Evolutionary conservation across 2,888 invertebrate species (phyloP), one percentile per base, ranked within the genome.

Genomic region (Lycaena phlaeas): DNA sequence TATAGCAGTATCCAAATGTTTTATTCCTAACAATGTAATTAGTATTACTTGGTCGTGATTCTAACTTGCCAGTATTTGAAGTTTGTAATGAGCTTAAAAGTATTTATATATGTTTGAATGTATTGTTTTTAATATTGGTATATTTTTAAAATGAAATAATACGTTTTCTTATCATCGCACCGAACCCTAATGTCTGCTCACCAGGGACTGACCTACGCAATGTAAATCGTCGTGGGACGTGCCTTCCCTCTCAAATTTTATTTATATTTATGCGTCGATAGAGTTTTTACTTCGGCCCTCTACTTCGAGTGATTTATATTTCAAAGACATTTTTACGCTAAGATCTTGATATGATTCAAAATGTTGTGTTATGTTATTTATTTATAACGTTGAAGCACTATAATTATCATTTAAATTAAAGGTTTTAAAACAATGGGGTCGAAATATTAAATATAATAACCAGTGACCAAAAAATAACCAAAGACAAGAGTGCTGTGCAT

Each of bases 401-500:
- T 43, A 40, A 41, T 34, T 26, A 18, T 29, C 36, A 40, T 27
- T 44, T 36, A 12, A 10, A 26, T 36, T 41, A 36, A 39, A 29
- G 38, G 41, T 42, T 41, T 39, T 44, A 38, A 44, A 49, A 56
- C 59, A 57, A 81, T 81, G 81, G 68, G 64, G 62, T 64, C 62
- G 50, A 60, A 56, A 56, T 64, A 69, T 59, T 78, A 61, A 74
- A 53, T 49, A 55, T 48, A 43, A 49, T 57, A 59, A 55, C 53
- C 51, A 45, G 49, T 52, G 50, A 46, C 47, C 45, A 46, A 45
- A 59, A 61, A 56, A 52, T 53, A 59, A 71, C 70, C 74, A 74
- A 77, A 77, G 70, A 74, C 69, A 64, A 65, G 48, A 68, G 70
- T 72, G 72, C 67, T 71, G 72, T 71, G 70, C 61, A 64, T 65